These are phyloP conservation scores for Serrognathus titanus DNA, from an alignment of 2,888 invertebrate genomes.

Conservation along the genomic window DNA sequence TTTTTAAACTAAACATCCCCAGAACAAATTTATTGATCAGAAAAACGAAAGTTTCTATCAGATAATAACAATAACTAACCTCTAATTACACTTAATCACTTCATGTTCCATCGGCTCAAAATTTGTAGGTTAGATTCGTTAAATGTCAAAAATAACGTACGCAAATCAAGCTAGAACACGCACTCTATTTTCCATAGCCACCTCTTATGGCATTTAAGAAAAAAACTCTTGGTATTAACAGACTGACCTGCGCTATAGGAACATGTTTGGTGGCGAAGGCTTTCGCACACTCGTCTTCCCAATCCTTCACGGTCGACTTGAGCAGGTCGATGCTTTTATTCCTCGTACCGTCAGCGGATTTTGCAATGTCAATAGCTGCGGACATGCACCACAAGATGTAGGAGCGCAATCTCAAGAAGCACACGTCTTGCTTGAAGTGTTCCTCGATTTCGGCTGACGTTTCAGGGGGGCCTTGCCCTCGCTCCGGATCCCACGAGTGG, in stretches of 20 bases:
- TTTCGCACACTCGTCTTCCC: conserved; percentile 31
- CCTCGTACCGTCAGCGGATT: conserved; percentile 36
- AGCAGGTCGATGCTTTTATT: conserved; percentile 35
- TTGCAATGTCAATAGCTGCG: conserved; percentile 36
- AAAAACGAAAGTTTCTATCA: no score
- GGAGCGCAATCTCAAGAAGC: conserved; percentile 39
- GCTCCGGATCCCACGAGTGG: conserved; percentile 65
- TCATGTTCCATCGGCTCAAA: no score
- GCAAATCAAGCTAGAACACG: no score
- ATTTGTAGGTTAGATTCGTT: no score
- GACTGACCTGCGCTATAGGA: conserved; percentile 22
- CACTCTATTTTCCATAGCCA: no score
- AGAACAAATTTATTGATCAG: no score
- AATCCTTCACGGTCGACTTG: conserved; percentile 32
- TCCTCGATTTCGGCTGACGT: conserved; percentile 40
- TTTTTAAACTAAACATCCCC: no score
- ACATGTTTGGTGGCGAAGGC: conserved; percentile 15
- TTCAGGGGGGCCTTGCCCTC: conserved; percentile 43
- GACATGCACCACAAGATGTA: conserved; percentile 35
- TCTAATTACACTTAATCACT: no score
- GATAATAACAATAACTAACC: no score
- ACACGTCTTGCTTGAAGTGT: conserved; percentile 39
- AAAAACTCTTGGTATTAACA: no score
- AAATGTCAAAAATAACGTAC: no score
- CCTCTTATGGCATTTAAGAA: no score